A percentile compares a stretch with the other conserved stretches of the same genome.
Conservation (phyloP, 2,113 vertebrate species). For the Zosterops hypoxanthus region DNA sequence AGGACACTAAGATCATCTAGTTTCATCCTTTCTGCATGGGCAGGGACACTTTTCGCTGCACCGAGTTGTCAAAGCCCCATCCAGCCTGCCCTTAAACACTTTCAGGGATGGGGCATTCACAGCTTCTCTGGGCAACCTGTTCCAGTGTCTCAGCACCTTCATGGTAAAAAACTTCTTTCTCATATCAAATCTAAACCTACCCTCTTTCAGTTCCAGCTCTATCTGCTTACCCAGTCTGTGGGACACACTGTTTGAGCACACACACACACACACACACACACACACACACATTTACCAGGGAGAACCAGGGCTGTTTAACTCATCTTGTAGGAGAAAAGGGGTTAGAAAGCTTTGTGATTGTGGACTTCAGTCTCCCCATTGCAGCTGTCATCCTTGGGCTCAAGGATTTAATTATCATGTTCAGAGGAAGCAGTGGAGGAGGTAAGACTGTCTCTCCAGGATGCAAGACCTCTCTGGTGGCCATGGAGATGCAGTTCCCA, state of each 20-base stretch:
- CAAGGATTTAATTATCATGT: background rate
- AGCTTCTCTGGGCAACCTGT: background rate
- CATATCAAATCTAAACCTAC: background rate
- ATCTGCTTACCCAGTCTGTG: background rate
- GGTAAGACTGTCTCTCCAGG: background rate
- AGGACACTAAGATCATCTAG: background rate
- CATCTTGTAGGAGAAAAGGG: background rate
- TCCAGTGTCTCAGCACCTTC: background rate
- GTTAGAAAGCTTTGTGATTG: background rate
- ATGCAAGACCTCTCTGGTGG: background rate
- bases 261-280: background rate
- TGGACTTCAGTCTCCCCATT: background rate
- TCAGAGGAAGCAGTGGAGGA: background rate
- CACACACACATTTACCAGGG: background rate
- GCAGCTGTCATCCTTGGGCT: background rate
- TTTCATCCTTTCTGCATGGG: background rate
- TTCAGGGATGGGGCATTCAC: background rate
- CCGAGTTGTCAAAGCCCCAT: background rate
- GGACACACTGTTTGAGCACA: background rate
- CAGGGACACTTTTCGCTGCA: background rate
- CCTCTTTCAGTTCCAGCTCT: background rate
- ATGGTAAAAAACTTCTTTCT: background rate
- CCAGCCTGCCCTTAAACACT: background rate
- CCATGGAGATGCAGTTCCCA: background rate
- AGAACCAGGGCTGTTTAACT: background rate